Base-by-base conservation (phyloP, 2,113 vertebrate genomes). In the Onychostoma macrolepis region DNA sequence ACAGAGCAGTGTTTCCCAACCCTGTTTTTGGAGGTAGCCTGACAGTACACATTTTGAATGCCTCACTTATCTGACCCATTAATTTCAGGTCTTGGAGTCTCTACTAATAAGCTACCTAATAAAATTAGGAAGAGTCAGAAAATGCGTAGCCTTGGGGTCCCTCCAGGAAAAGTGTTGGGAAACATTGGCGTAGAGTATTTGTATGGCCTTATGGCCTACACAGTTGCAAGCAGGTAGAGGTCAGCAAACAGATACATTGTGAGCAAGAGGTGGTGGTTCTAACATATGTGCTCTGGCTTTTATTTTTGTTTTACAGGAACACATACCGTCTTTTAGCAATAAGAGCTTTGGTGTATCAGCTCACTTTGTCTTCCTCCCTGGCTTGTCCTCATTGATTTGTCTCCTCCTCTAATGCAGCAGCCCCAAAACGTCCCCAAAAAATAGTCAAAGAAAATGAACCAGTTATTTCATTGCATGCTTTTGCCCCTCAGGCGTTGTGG, bases 301-400 rank as follows among this genome's bases (percentile, higher is more conserved):
- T 81, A 80, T 63, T 41, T 50, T 45, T 65, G 2, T 4, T 4
- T 65, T 43, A 19, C 13, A 45, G 24, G 36, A 81, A 65, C 24
- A 50, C 63, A 83, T 28, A 69, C 17, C 19, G 12, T 19, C 41
- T 83, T 83, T 83, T 50, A 69, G 61, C 80, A 83, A 69, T 83
- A 83, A 69, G 15, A 67, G 63, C 43, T 67, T 48, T 69, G 43
- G 80, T 48, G 41, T 69, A 83, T 69, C 63, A 69, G 63, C 63
- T 69, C 80, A 69, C 80, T 83, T 83, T 83, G 80, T 83, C 63
- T 83, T 83, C 80, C 80, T 69, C 80, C 69, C 38, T 48, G 58
- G 43, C 80, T 83, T 83, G 80, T 83, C 80, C 63, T 19, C 5
- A 69, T 48, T 48, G 63, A 69, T 83, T 24, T 83, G 80, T 83